These are phyloP conservation scores for Scylla paramamosain DNA, from an alignment of 1,140 invertebrate genomes.

Conservation along the genomic window DNA sequence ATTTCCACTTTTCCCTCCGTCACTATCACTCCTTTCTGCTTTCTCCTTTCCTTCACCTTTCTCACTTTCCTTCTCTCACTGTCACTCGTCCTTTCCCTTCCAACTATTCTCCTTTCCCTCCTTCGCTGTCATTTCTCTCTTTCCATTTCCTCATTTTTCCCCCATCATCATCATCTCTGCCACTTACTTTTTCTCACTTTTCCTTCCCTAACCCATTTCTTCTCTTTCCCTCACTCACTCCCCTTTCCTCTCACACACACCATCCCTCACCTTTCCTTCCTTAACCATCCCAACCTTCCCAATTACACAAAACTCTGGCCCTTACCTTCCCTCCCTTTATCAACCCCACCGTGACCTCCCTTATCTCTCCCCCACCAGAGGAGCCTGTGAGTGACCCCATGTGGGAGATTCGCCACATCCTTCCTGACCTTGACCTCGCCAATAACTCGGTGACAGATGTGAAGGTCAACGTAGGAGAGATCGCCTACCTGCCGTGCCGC, in stretches of 20 bases:
- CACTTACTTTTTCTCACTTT: not conserved
- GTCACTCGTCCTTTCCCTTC: not conserved
- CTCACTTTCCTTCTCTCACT: no score
- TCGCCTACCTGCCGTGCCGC: slow-evolving; percentile 72
- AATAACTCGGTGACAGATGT: slow-evolving; percentile 76
- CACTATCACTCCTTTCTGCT: not conserved
- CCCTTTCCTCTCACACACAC: not conserved
- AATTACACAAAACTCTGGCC: not conserved
- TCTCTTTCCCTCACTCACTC: not conserved
- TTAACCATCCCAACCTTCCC: not conserved
- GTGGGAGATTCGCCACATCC: slow-evolving; percentile 74
- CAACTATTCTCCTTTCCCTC: no score
- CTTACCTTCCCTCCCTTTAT: not conserved
- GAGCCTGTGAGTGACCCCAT: slow-evolving; percentile 57
- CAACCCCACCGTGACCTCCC: not conserved
- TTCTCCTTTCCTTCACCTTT: not conserved
- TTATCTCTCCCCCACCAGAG: not conserved
- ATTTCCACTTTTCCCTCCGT: no score
- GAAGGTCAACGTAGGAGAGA: slow-evolving; percentile 65
- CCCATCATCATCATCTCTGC: not conserved
- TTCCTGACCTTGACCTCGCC: slow-evolving; percentile 69
- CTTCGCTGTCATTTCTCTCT: not conserved
- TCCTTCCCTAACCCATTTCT: not conserved
- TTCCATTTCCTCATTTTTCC: not conserved
- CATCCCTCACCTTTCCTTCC: not conserved